Evolutionary conservation across 2,888 invertebrate species (phyloP), one percentile per base, ranked within the genome.

Genomic region (Tolmerus cingulatus): DNA sequence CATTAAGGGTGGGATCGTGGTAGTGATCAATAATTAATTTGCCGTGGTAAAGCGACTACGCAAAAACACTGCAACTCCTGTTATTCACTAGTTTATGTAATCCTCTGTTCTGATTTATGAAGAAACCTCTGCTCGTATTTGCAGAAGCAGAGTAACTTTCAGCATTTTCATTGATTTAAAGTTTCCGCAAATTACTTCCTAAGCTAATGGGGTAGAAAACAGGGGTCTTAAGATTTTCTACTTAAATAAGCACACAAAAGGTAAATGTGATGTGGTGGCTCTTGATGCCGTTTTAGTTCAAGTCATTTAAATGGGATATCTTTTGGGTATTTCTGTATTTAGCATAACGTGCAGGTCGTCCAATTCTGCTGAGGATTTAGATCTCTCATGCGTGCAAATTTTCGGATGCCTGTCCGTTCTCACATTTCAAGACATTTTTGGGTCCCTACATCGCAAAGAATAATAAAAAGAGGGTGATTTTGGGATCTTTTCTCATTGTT

Each of bases 221-320:
- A 37, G 66, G 82, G 82, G 82, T 57, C 76, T 82, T 51, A 34
- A 37, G 34, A 82, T 37, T 82, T 82, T 82, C 82, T 82, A 66
- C 82, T 57, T 57, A 82, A 82, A 82, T 51, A 37, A 37, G 82
- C 82, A 82, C 55, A 81, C 82, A 82, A 82, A 82, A 82, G 82
- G 82, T 82, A 37, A 66, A 57, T 82, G 40, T 40, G 40, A 57
- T 82, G 40, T 40, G 40, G 57, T 82, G 66, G 57, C 82, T 37
- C 82, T 82, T 82, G 82, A 57, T 82, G 37, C 57, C 66, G 57
- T 57, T 82, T 82, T 66, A 57, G 82, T 37, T 55, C 55, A 57
- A 81, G 55, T 81, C 81, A 81, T 81, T 81, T 82, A 66, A 82
- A 82, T 82, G 57, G 57, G 82, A 82, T 82, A 82, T 82, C 82